Base-by-base conservation (phyloP, 2,113 vertebrate species). In the Pluvialis apricaria region DNA sequence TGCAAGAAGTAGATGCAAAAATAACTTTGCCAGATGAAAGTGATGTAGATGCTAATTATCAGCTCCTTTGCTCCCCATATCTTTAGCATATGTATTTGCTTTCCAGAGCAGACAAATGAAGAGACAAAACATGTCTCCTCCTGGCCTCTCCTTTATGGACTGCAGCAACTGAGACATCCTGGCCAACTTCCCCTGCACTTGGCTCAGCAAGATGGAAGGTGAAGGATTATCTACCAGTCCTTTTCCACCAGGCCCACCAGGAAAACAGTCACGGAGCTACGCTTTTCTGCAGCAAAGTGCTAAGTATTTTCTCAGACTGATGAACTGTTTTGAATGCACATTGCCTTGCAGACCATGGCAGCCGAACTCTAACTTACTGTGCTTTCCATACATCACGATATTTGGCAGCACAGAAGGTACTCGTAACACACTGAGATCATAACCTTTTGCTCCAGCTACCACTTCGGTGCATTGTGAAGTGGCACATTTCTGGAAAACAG, bases 281-380 rank as follows among this genome's bases (percentile, higher is more conserved):
- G 15, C 49, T 81, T 54, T 80, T 70, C 86, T 84, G 68, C 55
- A 94, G 82, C 62, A 6, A n/a, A 58, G 64, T 20, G 34, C 55
- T 80, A 92, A 92, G 83, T 62, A 15, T 71, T 94, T 97, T 89
- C 77, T 96, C 93, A 95, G 86, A 91, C 65, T 57, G 73, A 91
- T 72, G 83, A 96, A 89, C 78, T 82, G 65, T 34, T 87, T 40
- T 51, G 51, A 83, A 73, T 16, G 40, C 72, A 88, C 0, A 0
- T 16, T 83, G 64, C 60, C 32, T 58, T 88, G 61, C 52, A 64
- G 26, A 26, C 51, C 58, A 31, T 4, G 45, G 75, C 49, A 77
- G 88, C 36, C 66, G 52, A 61, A 71, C 29, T 70, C 68, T 25
- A 34, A 26, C 25, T 69, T 45, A 47, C 36, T 26, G 8, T 26